Evolutionary conservation across 2,113 vertebrate genomes (phyloP).

Genomic region (Aplodontia rufa): DNA sequence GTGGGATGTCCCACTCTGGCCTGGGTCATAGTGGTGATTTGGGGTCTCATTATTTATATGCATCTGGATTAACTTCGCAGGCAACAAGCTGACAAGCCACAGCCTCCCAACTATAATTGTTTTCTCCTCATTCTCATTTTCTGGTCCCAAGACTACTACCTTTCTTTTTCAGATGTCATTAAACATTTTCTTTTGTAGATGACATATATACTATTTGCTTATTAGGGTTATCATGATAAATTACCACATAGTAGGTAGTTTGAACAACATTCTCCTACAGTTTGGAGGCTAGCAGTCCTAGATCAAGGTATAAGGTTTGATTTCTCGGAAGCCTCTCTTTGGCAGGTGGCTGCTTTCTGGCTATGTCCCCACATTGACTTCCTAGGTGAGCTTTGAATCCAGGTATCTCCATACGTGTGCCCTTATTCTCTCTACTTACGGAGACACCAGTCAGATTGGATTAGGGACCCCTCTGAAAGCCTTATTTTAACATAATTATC

Average conservation of each 20-base stretch:
- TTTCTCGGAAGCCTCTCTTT: neutral
- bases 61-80: neutral
- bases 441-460: neutral
- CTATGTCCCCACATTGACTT: fast-evolving
- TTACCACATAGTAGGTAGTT: fast-evolving
- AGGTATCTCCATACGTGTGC: neutral
- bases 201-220: neutral
- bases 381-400: neutral
- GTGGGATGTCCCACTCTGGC: neutral
- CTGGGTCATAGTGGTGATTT: neutral
- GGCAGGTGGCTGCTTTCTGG: neutral
- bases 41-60: neutral
- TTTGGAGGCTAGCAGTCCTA: neutral
- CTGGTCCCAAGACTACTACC: neutral
- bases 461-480: neutral
- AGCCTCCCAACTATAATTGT: neutral
- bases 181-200: neutral
- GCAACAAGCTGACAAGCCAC: neutral
- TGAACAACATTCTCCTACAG: neutral
- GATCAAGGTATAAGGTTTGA: neutral
- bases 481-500: neutral
- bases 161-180: neutral
- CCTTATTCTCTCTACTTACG: neutral
- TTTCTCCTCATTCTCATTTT: neutral
- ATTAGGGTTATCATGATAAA: neutral